Percentiles rank a stretch among this genome's conserved stretches.
Conservation (phyloP, 2,888 invertebrate species). For the Antheraea yamamai region DNA sequence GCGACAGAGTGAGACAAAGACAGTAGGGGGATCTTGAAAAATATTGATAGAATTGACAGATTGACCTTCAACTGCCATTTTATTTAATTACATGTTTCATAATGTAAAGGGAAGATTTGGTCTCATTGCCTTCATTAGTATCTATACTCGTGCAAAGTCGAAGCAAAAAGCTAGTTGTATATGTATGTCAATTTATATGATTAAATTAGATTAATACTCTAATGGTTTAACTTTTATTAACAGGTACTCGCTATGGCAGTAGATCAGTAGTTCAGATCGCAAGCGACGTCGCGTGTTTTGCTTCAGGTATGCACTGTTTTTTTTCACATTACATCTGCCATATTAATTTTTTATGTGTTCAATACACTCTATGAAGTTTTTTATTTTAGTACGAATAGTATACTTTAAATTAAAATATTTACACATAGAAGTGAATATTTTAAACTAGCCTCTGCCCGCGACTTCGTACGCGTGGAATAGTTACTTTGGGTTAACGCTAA, state of each 20-base stretch:
- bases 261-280: slow-evolving; percentile 39
- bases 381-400: not conserved
- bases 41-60: too few relatives aligned
- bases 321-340: not conserved
- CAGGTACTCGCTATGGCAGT: slow-evolving; percentile 55
- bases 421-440: not conserved
- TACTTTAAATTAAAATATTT: not conserved
- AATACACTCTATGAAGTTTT: slow-evolving; percentile 4
- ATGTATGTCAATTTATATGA: not conserved
- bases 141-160: too few relatives aligned
- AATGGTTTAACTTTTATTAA: slow-evolving; percentile 37
- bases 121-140: too few relatives aligned
- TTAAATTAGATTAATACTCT: slow-evolving; percentile 8
- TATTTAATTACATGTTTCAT: too few relatives aligned
- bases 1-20: too few relatives aligned
- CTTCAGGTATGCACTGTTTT: slow-evolving; percentile 51
- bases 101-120: too few relatives aligned
- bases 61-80: too few relatives aligned
- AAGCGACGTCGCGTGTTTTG: slow-evolving; percentile 44
- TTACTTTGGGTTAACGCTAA: too few relatives aligned
- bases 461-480: too few relatives aligned
- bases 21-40: too few relatives aligned
- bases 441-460: too few relatives aligned
- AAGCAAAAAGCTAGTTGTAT: not conserved
- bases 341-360: slow-evolving; percentile 3